Percentiles rank a stretch among this genome's conserved stretches.
phyloP scores from a whole-genome alignment of 2,888 invertebrate genomes.

The Labia minor region DNA sequence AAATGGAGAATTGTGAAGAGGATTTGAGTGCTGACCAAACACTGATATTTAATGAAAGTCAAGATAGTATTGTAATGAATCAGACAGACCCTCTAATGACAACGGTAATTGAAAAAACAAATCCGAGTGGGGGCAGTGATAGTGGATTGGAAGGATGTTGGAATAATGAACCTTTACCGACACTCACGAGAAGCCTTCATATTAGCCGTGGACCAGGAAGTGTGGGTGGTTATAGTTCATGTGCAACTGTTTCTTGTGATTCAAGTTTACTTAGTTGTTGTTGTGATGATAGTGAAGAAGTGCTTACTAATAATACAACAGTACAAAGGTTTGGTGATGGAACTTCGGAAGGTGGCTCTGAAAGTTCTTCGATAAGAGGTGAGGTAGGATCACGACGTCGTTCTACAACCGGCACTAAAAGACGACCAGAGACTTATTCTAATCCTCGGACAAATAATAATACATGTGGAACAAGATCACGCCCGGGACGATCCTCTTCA shows the following conservation, averaged over 20 bases:
- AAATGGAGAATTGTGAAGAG: background rate
- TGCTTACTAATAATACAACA: conserved; percentile 25
- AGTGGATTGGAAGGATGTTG: conserved; percentile 62
- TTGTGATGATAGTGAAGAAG: conserved; percentile 45
- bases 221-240: conserved; percentile 54
- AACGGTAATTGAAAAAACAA: background rate
- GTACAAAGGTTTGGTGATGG: conserved; percentile 39
- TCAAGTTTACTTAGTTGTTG: conserved; percentile 68
- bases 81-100: background rate
- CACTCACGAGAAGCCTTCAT: conserved; percentile 45
- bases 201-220: conserved; percentile 31
- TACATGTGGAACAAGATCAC: conserved; percentile 31
- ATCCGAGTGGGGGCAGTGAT: conserved; percentile 56
- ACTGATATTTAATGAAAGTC: background rate
- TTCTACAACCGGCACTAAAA: conserved; percentile 26
- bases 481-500: conserved; percentile 48
- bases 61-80: background rate
- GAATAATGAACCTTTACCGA: conserved; percentile 35
- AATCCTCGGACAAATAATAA: conserved; percentile 19
- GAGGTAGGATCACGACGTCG: conserved; percentile 32
- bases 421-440: conserved; percentile 25
- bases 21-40: background rate
- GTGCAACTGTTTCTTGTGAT: conserved; percentile 55
- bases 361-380: conserved; percentile 60
- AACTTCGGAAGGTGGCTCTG: conserved; percentile 62